Evolutionary conservation across 1,140 invertebrate genomes (phyloP).

Genomic region (Telenomus remus): DNA sequence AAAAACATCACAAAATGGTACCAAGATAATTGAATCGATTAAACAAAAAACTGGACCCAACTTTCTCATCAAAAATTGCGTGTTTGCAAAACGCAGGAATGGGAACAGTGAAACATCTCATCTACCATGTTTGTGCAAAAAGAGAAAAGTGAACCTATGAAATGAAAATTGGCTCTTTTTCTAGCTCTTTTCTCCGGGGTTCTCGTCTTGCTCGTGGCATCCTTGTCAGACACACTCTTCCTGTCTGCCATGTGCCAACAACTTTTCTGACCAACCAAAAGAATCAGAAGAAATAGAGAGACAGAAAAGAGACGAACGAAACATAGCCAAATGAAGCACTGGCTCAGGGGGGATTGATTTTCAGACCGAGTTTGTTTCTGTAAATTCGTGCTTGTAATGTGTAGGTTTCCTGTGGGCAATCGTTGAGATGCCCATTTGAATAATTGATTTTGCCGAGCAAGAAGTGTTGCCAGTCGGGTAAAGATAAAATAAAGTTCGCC

Average conservation of each 20-base stretch:
- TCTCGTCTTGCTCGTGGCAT: not conserved
- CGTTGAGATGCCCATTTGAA: constrained; percentile 3
- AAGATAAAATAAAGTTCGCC: too few relatives aligned
- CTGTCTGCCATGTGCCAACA: constrained; percentile 42
- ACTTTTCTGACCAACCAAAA: constrained; percentile 38
- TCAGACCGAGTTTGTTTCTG: constrained; percentile 6
- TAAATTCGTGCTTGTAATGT: constrained; percentile 9
- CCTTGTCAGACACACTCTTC: constrained; percentile 28
- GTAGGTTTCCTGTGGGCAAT: not conserved
- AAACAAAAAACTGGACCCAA: too few relatives aligned
- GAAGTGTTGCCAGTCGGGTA: not conserved
- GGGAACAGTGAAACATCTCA: too few relatives aligned
- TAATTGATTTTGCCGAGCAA: constrained; percentile 3
- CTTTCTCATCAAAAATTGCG: too few relatives aligned
- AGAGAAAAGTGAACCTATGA: too few relatives aligned
- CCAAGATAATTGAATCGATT: too few relatives aligned
- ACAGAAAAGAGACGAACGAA: constrained; percentile 20
- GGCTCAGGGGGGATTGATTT: constrained; percentile 10
- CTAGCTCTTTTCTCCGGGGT: constrained; percentile 12
- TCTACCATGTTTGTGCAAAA: too few relatives aligned
- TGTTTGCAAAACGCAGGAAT: too few relatives aligned
- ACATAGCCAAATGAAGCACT: constrained; percentile 15
- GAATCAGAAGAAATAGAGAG: constrained; percentile 21
- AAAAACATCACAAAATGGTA: too few relatives aligned
- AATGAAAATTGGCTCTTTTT: too few relatives aligned